These are phyloP conservation scores for Labeo catla DNA, from an alignment of 2,113 vertebrate genomes.

Conservation along the genomic window DNA sequence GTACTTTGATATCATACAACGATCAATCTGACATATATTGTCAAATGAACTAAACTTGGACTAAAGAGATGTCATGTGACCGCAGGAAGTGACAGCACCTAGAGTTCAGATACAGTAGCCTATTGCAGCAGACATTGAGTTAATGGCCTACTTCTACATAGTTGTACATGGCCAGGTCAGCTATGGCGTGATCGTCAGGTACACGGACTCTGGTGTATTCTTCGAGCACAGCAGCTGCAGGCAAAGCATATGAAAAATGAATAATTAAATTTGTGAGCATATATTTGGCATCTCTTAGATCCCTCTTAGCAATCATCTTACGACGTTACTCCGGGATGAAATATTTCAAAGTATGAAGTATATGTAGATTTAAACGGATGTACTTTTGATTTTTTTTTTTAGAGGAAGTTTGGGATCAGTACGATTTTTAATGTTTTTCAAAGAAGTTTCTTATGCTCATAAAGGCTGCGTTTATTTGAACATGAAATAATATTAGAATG, in stretches of 20 bases:
- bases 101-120: background rate
- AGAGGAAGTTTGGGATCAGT: too few relatives aligned
- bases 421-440: too few relatives aligned
- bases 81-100: background rate
- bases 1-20: too few relatives aligned
- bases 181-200: slow-evolving; percentile 91
- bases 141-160: slow-evolving; percentile 81
- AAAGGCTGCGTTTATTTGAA: too few relatives aligned
- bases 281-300: background rate
- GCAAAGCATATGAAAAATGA: background rate
- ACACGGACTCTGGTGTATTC: slow-evolving; percentile 89
- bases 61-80: background rate
- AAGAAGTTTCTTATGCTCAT: too few relatives aligned
- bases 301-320: background rate
- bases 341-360: background rate
- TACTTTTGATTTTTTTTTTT: background rate
- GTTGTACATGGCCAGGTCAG: slow-evolving; percentile 97
- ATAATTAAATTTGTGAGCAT: background rate
- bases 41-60: background rate
- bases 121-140: slow-evolving; percentile 60
- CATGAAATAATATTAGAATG: too few relatives aligned
- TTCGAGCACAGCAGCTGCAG: slow-evolving; percentile 82
- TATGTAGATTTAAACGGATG: background rate
- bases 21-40: background rate
- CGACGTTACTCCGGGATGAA: background rate